Percentiles rank a stretch among this genome's conserved stretches.
Conservation (phyloP, 2,113 vertebrate genomes). For the Tachycineta bicolor region DNA sequence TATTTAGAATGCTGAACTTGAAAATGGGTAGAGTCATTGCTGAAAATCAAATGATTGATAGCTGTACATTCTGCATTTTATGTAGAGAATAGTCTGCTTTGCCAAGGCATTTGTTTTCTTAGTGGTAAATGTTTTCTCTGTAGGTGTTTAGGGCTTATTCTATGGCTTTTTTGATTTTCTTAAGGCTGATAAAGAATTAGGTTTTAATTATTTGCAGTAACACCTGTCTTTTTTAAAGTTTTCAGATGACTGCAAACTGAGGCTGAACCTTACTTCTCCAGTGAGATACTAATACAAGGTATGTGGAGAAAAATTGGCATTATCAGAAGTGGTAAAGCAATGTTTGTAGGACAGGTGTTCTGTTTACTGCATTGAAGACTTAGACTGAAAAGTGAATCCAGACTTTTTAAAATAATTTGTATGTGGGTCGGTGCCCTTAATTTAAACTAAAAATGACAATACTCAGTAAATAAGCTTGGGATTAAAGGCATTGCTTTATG, state of each 20-base stretch:
- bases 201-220: neutral
- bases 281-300: conserved; percentile 14
- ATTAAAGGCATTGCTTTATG: neutral
- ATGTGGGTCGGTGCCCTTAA: neutral
- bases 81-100: neutral
- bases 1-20: neutral
- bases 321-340: conserved; percentile 46
- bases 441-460: neutral
- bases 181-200: neutral
- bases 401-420: neutral
- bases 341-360: neutral
- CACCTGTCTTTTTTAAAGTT: neutral
- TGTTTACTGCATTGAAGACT: neutral
- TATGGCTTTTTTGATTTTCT: neutral
- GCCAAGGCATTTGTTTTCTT: neutral
- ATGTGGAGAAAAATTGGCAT: conserved; percentile 31
- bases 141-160: neutral
- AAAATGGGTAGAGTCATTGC: neutral
- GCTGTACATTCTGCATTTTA: neutral
- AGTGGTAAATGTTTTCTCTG: neutral
- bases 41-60: rapidly evolving
- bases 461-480: neutral
- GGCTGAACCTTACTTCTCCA: conserved; percentile 25
- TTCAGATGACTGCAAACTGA: conserved; percentile 59
- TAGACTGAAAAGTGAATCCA: neutral